A percentile compares a stretch with the other conserved stretches of the same genome.
phyloP scores from a whole-genome alignment of 2,113 vertebrate genomes.

The Otis tarda region DNA sequence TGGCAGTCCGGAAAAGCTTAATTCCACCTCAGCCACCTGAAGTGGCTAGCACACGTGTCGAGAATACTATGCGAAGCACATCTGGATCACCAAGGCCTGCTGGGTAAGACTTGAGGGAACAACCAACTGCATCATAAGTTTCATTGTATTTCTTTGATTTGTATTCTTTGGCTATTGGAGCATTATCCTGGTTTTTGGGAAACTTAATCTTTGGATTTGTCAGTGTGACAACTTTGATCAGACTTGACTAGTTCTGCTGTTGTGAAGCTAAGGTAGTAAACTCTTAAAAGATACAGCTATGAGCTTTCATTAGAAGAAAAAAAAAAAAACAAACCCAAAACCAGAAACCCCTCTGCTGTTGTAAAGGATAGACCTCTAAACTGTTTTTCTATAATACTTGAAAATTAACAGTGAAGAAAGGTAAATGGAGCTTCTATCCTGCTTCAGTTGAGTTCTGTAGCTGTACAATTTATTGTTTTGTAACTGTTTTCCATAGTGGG shows the following conservation, averaged over 20 bases:
- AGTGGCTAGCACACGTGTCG: constrained; percentile 80
- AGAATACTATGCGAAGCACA: constrained; percentile 83
- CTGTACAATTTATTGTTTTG: neutral
- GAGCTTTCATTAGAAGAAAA: neutral
- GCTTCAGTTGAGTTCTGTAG: neutral
- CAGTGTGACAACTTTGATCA: neutral
- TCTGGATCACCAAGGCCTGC: constrained; percentile 91
- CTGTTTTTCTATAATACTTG: neutral
- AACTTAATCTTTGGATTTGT: neutral
- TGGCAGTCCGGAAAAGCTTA: constrained; percentile 91
- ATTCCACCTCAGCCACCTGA: constrained; percentile 90
- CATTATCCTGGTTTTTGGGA: neutral
- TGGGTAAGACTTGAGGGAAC: constrained; percentile 77
- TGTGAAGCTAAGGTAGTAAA: neutral
- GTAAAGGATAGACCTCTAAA: neutral
- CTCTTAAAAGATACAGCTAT: neutral
- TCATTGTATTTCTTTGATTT: neutral
- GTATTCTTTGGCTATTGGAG: neutral
- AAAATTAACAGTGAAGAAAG: neutral
- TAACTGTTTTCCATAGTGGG: neutral
- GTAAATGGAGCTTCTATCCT: neutral
- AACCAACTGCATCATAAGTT: neutral
- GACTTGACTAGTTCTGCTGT: neutral
- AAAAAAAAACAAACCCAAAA: neutral
- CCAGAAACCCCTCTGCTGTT: neutral